These are phyloP conservation scores for Psittacula echo DNA, from an alignment of 2,797 vertebrate genomes.

Conservation along the genomic window DNA sequence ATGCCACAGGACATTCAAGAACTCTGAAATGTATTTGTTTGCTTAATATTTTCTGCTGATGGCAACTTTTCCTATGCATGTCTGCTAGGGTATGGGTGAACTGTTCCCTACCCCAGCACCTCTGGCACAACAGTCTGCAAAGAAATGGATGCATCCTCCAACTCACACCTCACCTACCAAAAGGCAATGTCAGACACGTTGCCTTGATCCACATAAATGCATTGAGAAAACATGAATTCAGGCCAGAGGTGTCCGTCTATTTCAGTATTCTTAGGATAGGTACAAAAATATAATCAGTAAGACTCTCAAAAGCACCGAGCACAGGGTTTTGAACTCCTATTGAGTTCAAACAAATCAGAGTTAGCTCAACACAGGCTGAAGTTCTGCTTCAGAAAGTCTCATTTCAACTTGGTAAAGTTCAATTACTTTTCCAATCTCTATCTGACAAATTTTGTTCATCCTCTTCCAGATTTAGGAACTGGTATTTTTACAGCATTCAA, in stretches of 20 bases:
- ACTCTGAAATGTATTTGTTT: not conserved
- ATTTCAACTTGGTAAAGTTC: conserved; percentile 3
- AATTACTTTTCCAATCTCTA: not conserved
- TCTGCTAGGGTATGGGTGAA: not conserved
- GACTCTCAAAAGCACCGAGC: not conserved
- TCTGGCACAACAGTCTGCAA: not conserved
- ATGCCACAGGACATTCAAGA: not conserved
- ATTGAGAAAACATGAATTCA: not conserved
- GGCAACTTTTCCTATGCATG: not conserved
- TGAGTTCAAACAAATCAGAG: not conserved
- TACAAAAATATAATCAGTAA: not conserved
- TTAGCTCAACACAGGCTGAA: not conserved
- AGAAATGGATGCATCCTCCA: not conserved
- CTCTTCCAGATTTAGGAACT: not conserved
- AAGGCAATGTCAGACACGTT: not conserved
- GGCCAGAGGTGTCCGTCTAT: not conserved
- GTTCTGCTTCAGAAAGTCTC: not conserved
- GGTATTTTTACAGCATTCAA: not conserved
- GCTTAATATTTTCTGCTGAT: not conserved
- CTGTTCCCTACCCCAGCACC: not conserved
- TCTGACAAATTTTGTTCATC: not conserved
- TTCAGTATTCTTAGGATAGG: not conserved
- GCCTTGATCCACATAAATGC: not conserved
- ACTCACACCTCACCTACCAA: not conserved
- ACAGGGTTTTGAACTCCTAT: not conserved